Conservation (phyloP, 2,888 invertebrate species). For the Ariolimax columbianus region DNA sequence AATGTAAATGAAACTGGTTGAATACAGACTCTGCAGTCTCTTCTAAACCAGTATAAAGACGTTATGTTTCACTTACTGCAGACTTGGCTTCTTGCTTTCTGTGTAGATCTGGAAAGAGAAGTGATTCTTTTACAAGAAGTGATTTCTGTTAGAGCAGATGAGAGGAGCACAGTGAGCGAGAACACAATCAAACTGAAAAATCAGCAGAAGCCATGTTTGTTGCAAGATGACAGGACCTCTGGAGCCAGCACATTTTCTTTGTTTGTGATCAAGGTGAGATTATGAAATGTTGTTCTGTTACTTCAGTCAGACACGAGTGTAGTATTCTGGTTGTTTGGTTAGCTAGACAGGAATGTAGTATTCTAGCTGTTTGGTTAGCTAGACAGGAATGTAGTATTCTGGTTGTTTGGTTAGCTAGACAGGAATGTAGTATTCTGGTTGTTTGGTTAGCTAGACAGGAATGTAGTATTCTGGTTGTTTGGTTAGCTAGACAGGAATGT, state of each 20-base stretch:
- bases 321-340: neutral
- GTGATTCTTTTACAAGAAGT: slow-evolving; percentile 56
- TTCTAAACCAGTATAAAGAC: no score
- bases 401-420: no score
- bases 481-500: no score
- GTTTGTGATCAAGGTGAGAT: slow-evolving; percentile 44
- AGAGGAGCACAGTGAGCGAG: slow-evolving; percentile 17
- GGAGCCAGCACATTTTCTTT: slow-evolving; percentile 42
- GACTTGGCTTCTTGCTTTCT: neutral
- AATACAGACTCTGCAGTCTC: no score
- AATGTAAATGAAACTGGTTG: no score
- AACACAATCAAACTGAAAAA: neutral
- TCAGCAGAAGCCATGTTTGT: slow-evolving; percentile 32
- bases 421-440: no score
- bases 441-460: no score
- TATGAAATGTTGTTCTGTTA: neutral
- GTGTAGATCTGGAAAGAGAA: slow-evolving; percentile 25
- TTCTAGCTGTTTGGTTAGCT: neutral
- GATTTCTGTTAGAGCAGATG: slow-evolving; percentile 54
- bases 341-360: no score
- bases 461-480: no score
- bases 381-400: neutral
- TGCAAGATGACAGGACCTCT: slow-evolving; percentile 26
- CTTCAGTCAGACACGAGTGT: neutral
- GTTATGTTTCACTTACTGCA: no score